phyloP scores from a whole-genome alignment of 2,888 invertebrate genomes.

The Chalcosyrphus nemorum region DNA sequence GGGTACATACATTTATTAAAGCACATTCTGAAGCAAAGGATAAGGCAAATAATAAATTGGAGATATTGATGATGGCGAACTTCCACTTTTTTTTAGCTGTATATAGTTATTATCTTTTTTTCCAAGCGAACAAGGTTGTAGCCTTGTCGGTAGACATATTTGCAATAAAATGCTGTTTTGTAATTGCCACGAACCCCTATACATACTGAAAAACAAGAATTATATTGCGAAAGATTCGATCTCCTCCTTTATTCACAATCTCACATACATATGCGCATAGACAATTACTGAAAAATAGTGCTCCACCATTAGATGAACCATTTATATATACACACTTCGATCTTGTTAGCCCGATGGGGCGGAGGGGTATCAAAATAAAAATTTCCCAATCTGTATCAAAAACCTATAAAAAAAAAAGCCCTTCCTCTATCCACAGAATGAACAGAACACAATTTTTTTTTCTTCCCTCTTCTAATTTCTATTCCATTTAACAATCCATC shows the following conservation, averaged over 20 bases:
- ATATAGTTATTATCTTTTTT: too few relatives aligned
- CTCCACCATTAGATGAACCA: background rate
- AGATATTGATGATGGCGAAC: too few relatives aligned
- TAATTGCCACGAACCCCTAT: background rate
- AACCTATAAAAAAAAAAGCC: background rate
- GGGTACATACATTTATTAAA: too few relatives aligned
- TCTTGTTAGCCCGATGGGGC: constrained; percentile 10
- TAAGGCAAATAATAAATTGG: too few relatives aligned
- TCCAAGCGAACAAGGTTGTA: too few relatives aligned
- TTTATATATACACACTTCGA: background rate
- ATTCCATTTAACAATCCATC: background rate
- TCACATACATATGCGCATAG: too few relatives aligned
- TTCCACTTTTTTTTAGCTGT: too few relatives aligned
- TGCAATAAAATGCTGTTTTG: too few relatives aligned
- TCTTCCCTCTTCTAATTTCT: background rate
- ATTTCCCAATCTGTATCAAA: background rate
- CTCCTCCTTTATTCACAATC: too few relatives aligned
- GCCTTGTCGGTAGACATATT: too few relatives aligned
- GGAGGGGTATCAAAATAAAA: constrained; percentile 8
- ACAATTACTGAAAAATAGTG: too few relatives aligned
- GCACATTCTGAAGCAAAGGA: too few relatives aligned
- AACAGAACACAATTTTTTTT: background rate
- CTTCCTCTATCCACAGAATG: background rate
- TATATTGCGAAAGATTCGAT: background rate
- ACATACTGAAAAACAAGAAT: background rate